A percentile compares a stretch with the other conserved stretches of the same genome.
phyloP scores from a whole-genome alignment of 2,888 invertebrate genomes.

The Agrotis exclamationis region DNA sequence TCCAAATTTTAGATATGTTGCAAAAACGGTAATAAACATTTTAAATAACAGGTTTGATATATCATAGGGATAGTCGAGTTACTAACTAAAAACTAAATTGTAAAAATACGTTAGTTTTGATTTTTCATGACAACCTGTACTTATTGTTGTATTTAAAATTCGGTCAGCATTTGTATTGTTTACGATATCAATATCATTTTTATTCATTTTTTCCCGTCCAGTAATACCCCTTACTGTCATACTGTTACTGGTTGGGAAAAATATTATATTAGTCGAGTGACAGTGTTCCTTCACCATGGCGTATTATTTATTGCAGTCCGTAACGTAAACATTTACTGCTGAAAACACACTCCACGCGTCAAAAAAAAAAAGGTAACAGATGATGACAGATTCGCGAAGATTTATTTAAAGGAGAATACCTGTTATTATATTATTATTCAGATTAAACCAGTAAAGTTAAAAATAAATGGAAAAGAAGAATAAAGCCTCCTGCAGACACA shows the following conservation, averaged over 20 bases:
- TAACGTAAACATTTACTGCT: neutral
- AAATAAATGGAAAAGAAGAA: neutral
- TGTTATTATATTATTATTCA: too few species aligned
- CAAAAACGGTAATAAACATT: too few species aligned
- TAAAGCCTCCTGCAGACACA: too few species aligned
- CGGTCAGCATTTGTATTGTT: neutral
- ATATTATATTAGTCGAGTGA: too few species aligned
- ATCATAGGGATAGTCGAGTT: too few species aligned
- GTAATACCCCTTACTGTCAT: too few species aligned
- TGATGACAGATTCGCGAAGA: neutral
- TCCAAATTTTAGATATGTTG: too few species aligned
- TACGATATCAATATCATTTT: neutral
- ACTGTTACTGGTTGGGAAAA: too few species aligned
- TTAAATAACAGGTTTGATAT: too few species aligned
- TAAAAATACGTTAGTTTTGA: neutral
- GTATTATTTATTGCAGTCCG: neutral
- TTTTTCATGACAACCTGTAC: neutral
- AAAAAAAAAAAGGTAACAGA: neutral
- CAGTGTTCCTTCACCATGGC: neutral
- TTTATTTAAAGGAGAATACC: constrained; percentile 3
- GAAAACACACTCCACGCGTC: neutral
- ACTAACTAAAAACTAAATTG: too few species aligned
- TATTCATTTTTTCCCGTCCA: too few species aligned
- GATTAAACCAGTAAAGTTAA: neutral
- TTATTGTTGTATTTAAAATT: neutral